A percentile compares a stretch with the other conserved stretches of the same genome.
phyloP scores from a whole-genome alignment of 2,888 invertebrate species.

The Heliconius charithonia region DNA sequence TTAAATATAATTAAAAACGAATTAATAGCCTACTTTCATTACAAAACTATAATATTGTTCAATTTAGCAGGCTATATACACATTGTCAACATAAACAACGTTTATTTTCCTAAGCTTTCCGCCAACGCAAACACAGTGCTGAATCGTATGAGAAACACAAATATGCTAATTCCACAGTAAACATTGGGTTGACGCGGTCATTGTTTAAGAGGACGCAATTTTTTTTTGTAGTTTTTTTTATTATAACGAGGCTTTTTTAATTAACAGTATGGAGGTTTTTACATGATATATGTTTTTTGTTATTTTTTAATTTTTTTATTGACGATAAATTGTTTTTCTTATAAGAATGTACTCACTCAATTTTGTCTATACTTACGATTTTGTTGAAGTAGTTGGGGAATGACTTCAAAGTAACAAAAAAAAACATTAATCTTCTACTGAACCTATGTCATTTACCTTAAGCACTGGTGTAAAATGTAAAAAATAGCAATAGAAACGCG shows the following conservation, averaged over 20 bases:
- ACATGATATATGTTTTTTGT: slow-evolving; percentile 14
- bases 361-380: neutral
- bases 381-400: no score
- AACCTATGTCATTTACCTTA: neutral
- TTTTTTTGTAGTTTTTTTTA: slow-evolving; percentile 43
- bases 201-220: slow-evolving; percentile 65
- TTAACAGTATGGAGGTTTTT: slow-evolving; percentile 27
- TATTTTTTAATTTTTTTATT: slow-evolving; percentile 7
- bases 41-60: slow-evolving; percentile 25
- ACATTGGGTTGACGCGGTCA: slow-evolving; percentile 60
- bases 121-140: slow-evolving; percentile 49
- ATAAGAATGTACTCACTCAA: neutral
- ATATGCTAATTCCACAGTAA: slow-evolving; percentile 73
- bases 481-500: no score
- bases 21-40: neutral
- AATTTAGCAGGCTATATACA: slow-evolving; percentile 35
- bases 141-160: slow-evolving; percentile 74
- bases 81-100: slow-evolving; percentile 41
- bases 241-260: slow-evolving; percentile 35
- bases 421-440: no score
- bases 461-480: neutral
- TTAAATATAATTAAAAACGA: neutral
- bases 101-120: slow-evolving; percentile 47
- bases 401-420: no score
- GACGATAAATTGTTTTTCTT: neutral